Percentiles rank a stretch among this genome's conserved stretches.
phyloP scores from a whole-genome alignment of 2,888 invertebrate species.

The Pachydiplax longipennis region DNA sequence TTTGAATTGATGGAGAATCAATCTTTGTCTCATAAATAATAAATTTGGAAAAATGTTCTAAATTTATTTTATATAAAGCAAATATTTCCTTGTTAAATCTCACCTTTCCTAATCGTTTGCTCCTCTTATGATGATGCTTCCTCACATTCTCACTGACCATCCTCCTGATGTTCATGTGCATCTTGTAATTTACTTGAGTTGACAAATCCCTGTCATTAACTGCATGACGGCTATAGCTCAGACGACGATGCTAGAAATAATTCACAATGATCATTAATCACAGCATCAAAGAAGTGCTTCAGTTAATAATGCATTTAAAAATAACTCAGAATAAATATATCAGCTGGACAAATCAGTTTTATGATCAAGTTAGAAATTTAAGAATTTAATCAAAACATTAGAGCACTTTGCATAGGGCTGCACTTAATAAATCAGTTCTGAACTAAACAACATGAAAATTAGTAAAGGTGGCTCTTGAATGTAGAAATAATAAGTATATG shows the following conservation, averaged over 20 bases:
- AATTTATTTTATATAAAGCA: no score
- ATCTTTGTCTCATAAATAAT: no score
- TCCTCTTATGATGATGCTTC: conserved; percentile 75
- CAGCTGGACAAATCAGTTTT: not conserved
- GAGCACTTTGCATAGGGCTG: no score
- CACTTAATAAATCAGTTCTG: no score
- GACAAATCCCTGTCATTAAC: conserved; percentile 88
- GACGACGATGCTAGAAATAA: conserved; percentile 76
- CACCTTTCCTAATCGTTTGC: conserved; percentile 85
- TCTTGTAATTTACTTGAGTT: conserved; percentile 86
- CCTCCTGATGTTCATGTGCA: conserved; percentile 88
- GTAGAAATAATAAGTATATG: no score
- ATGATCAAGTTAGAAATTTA: not conserved
- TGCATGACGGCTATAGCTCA: conserved; percentile 90
- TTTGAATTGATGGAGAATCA: no score
- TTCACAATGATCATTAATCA: not conserved
- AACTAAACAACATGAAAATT: no score
- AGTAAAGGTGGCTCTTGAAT: no score
- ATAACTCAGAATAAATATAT: not conserved
- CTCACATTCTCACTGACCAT: conserved; percentile 87
- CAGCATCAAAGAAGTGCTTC: not conserved
- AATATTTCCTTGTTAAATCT: conserved; percentile 46
- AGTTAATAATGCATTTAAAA: not conserved
- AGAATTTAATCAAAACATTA: no score
- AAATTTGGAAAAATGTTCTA: no score